Evolutionary conservation across 2,888 invertebrate genomes (phyloP).

Genomic region (Calliopum simillimum): DNA sequence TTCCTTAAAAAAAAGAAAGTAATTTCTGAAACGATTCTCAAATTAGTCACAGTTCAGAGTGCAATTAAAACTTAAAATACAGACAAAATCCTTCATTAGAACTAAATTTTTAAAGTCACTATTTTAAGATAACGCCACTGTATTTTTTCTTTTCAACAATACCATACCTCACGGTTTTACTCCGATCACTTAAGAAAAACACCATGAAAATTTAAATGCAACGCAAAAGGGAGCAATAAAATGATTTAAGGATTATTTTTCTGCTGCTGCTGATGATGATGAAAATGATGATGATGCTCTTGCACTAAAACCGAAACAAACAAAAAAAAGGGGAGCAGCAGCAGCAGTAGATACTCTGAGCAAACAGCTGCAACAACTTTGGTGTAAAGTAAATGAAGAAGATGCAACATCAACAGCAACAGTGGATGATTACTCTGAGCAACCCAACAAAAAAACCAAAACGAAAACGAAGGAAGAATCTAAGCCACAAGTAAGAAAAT

Average conservation of each 20-base stretch:
- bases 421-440: background rate
- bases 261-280: background rate
- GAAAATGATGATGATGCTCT: no score
- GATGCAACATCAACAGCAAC: background rate
- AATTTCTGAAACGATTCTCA: no score
- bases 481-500: slow-evolving; percentile 32
- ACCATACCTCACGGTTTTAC: background rate
- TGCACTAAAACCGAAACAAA: background rate
- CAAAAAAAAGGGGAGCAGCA: background rate
- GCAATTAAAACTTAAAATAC: no score
- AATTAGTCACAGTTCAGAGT: no score
- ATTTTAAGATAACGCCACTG: slow-evolving; percentile 9
- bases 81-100: no score
- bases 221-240: slow-evolving; percentile 26
- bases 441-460: background rate
- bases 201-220: background rate
- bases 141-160: background rate
- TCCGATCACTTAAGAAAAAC: background rate
- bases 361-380: slow-evolving; percentile 7
- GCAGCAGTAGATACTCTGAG: background rate
- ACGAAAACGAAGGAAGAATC: slow-evolving; percentile 10
- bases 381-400: background rate
- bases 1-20: no score
- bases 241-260: slow-evolving; percentile 15
- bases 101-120: no score